Evolutionary conservation across 2,888 invertebrate genomes (phyloP).

Genomic region (Drosophila trichaetosa): DNA sequence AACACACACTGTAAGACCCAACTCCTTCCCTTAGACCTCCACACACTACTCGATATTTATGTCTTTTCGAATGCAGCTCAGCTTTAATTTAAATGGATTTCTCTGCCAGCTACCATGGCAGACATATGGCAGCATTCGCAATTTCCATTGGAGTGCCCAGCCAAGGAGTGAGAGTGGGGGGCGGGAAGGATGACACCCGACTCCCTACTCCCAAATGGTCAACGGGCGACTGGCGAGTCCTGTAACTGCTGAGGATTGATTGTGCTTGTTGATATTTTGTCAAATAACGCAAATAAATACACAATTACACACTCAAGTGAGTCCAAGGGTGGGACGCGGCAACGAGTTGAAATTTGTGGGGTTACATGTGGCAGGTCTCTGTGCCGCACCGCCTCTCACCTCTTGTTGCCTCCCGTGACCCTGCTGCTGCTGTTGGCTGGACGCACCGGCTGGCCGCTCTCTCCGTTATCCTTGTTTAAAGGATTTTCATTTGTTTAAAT

Average conservation of each 20-base stretch:
- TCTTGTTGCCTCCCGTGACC: not conserved
- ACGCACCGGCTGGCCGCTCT: not conserved
- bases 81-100: conserved; percentile 81
- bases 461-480: conserved; percentile 75
- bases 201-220: conserved; percentile 24
- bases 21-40: conserved; percentile 7
- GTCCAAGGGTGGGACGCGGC: conserved; percentile 35
- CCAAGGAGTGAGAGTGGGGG: not conserved
- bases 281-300: conserved; percentile 84
- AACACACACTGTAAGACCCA: conserved; percentile 17
- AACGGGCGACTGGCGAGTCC: conserved; percentile 51
- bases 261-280: conserved; percentile 84
- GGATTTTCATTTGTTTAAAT: conserved; percentile 81
- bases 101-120: conserved; percentile 52
- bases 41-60: conserved; percentile 60
- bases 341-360: conserved; percentile 52
- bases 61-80: conserved; percentile 80
- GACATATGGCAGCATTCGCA: conserved; percentile 77
- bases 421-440: conserved; percentile 5
- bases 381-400: not conserved
- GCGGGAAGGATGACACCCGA: conserved; percentile 25
- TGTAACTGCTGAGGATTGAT: conserved; percentile 75
- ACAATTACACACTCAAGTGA: conserved; percentile 85
- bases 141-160: conserved; percentile 50
- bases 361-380: conserved; percentile 51